These are phyloP conservation scores for Ctenicera cuprea DNA, from an alignment of 2,888 invertebrate species.

Conservation along the genomic window DNA sequence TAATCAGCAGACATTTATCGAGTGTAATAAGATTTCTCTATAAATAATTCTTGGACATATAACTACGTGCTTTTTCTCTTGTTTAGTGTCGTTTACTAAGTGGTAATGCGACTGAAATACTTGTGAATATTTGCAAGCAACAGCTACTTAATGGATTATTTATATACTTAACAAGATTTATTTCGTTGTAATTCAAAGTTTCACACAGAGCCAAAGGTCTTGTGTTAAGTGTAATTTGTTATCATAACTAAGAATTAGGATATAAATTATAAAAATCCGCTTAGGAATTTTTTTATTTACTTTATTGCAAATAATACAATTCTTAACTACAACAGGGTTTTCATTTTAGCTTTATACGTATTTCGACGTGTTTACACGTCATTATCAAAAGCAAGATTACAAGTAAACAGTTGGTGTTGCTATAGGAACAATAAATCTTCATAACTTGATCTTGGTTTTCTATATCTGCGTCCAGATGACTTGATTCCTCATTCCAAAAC, in stretches of 20 bases:
- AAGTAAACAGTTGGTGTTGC: too few relatives aligned
- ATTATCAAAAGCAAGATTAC: too few relatives aligned
- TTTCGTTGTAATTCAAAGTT: slow-evolving; percentile 15
- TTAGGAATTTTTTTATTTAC: too few relatives aligned
- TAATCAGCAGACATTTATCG: slow-evolving; percentile 22
- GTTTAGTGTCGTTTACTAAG: slow-evolving; percentile 9
- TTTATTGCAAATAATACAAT: too few relatives aligned
- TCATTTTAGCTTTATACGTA: too few relatives aligned
- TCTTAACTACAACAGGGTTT: too few relatives aligned
- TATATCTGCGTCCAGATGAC: too few relatives aligned
- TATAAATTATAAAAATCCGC: neutral
- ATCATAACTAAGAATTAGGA: neutral
- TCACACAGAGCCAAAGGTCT: slow-evolving; percentile 5
- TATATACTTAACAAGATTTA: slow-evolving; percentile 22
- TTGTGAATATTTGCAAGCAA: slow-evolving; percentile 27
- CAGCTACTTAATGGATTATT: slow-evolving; percentile 28
- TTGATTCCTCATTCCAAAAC: too few relatives aligned
- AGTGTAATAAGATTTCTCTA: slow-evolving; percentile 20
- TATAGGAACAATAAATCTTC: too few relatives aligned
- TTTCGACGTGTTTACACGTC: too few relatives aligned
- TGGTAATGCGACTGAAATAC: slow-evolving; percentile 17
- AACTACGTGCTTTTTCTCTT: slow-evolving; percentile 7
- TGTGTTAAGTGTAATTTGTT: slow-evolving; percentile 9
- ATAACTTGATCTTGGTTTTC: too few relatives aligned
- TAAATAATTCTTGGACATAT: slow-evolving; percentile 15